These are phyloP conservation scores for Isichthys henryi DNA, from an alignment of 2,113 vertebrate species.

Conservation along the genomic window DNA sequence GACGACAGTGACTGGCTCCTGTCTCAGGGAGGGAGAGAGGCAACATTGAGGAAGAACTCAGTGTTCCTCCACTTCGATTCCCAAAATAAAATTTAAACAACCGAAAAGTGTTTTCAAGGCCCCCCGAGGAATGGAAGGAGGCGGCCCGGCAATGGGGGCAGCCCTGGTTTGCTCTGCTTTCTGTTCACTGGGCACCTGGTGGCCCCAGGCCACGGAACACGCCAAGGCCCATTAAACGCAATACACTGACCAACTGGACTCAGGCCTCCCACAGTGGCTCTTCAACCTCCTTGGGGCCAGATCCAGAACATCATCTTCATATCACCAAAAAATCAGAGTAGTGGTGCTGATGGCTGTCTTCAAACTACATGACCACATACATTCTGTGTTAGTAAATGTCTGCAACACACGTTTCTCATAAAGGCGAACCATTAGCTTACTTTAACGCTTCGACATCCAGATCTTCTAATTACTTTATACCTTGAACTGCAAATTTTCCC, in stretches of 20 bases:
- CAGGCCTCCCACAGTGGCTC: background rate
- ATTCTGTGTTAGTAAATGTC: background rate
- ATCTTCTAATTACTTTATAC: background rate
- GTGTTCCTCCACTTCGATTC: background rate
- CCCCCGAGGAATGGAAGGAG: background rate
- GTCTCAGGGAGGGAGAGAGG: background rate
- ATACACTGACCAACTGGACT: background rate
- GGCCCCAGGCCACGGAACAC: no score
- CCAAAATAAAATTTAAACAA: background rate
- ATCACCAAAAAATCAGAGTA: background rate
- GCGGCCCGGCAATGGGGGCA: background rate
- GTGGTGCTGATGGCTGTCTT: background rate
- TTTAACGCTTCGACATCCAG: background rate
- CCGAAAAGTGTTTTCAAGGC: background rate
- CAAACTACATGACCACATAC: background rate
- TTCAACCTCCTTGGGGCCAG: background rate
- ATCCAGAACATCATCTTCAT: background rate
- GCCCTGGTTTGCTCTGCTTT: background rate
- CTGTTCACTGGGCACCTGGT: background rate
- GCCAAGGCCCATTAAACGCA: background rate
- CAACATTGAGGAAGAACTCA: background rate
- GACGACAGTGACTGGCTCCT: background rate
- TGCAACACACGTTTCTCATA: background rate
- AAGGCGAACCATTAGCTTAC: background rate
- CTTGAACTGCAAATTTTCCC: background rate